phyloP scores from a whole-genome alignment of 2,888 invertebrate species.

The Baronia brevicornis region DNA sequence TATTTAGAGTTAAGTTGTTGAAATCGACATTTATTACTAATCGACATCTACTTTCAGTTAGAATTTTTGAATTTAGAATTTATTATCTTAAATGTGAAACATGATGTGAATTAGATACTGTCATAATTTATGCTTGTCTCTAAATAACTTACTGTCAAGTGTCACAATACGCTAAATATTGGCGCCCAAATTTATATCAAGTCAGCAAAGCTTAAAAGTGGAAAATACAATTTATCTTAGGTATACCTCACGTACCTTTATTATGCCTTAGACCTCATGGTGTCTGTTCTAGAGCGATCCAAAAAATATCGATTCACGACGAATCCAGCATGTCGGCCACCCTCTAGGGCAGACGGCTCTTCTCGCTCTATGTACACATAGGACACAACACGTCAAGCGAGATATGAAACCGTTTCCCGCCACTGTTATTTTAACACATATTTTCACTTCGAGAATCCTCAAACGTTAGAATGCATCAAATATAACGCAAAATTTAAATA shows the following conservation, averaged over 20 bases:
- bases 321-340: conserved; percentile 74
- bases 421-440: conserved; percentile 63
- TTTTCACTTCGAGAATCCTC: conserved; percentile 28
- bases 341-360: conserved; percentile 70
- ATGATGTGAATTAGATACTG: too few species aligned
- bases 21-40: too few species aligned
- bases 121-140: too few species aligned
- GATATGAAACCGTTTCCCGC: conserved; percentile 75
- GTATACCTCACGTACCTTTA: conserved; percentile 65
- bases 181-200: too few species aligned
- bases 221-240: too few species aligned
- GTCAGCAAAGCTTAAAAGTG: too few species aligned
- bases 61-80: too few species aligned
- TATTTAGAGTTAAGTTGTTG: too few species aligned
- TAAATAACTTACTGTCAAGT: too few species aligned
- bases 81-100: too few species aligned
- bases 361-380: conserved; percentile 71
- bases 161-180: too few species aligned
- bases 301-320: conserved; percentile 73
- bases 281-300: conserved; percentile 66
- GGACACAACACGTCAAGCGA: conserved; percentile 72
- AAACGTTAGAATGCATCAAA: conserved; percentile 22
- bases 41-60: too few species aligned
- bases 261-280: conserved; percentile 65
- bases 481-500: conserved; percentile 28